Evolutionary conservation across 2,888 invertebrate species (phyloP).

Genomic region (Tinea trinotella): DNA sequence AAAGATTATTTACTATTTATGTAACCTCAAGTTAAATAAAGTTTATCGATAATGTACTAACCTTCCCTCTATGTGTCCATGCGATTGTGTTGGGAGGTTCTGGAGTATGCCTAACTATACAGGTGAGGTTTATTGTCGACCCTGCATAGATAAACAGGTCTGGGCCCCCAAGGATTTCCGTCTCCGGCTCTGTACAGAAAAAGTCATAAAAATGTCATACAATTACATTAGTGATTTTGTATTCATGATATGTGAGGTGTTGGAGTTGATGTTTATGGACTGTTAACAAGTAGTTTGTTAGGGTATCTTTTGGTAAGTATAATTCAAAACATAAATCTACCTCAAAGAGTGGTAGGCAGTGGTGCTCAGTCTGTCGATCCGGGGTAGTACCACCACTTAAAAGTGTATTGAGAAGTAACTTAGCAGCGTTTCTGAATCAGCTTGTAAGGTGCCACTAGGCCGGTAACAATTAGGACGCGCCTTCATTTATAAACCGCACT

Average conservation of each 20-base stretch:
- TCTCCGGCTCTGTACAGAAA: constrained; percentile 78
- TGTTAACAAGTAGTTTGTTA: no score
- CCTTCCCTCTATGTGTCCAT: constrained; percentile 87
- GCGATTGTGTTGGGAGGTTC: constrained; percentile 87
- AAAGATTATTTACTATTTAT: not conserved
- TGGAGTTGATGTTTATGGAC: no score
- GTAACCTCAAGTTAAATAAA: not conserved
- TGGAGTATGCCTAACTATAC: constrained; percentile 86
- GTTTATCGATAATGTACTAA: not conserved
- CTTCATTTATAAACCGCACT: no score
- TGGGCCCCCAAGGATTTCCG: constrained; percentile 85
- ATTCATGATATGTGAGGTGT: not conserved
- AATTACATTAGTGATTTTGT: constrained; percentile 23
- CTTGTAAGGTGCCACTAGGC: no score
- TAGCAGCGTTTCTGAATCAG: no score
- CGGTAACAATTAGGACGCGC: no score
- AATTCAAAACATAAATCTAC: no score
- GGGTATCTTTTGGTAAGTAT: no score
- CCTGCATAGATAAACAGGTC: constrained; percentile 89
- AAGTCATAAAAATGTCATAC: constrained; percentile 12
- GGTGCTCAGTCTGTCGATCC: no score
- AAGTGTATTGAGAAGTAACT: no score
- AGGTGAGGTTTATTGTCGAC: constrained; percentile 90
- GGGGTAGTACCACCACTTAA: no score
- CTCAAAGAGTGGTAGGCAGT: no score